phyloP scores from a whole-genome alignment of 2,113 vertebrate species.

The Calidris pygmaea region DNA sequence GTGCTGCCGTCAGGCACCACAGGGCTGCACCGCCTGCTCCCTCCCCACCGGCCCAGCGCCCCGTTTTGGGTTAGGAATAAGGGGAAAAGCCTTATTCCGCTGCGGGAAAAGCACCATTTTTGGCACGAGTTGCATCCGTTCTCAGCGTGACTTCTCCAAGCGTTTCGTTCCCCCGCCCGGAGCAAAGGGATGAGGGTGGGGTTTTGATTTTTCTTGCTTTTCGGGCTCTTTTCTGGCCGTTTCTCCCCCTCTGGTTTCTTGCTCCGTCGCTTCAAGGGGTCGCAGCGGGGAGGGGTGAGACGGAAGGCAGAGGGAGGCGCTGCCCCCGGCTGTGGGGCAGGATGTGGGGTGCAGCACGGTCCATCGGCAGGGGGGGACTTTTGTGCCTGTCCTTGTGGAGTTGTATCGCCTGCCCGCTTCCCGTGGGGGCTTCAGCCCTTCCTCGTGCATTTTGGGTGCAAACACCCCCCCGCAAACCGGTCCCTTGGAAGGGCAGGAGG shows the following conservation, averaged over 20 bases:
- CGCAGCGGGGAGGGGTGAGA: not conserved
- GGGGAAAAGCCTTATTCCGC: not conserved
- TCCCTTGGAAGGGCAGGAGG: not conserved
- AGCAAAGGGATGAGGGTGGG: not conserved
- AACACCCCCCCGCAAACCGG: accelerated
- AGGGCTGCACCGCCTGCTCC: not conserved
- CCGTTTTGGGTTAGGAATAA: too few relatives aligned
- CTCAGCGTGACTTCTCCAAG: not conserved
- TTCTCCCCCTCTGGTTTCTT: not conserved
- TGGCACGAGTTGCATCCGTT: accelerated
- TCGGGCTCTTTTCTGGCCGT: not conserved
- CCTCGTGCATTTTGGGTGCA: accelerated
- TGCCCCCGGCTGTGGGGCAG: accelerated
- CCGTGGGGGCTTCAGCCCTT: not conserved
- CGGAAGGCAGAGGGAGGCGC: not conserved
- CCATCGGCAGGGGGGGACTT: not conserved
- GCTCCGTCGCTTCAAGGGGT: not conserved
- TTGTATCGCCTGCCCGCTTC: not conserved
- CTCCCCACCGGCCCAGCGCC: accelerated
- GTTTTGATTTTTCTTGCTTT: not conserved
- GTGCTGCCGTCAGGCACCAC: accelerated
- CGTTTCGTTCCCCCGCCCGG: accelerated
- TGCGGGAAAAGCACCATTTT: accelerated
- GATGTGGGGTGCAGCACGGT: not conserved
- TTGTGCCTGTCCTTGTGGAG: accelerated